Evolutionary conservation across 2,797 vertebrate genomes (phyloP), one percentile per base, ranked within the genome.

Genomic region (Rhadinocentrus ornatus): DNA sequence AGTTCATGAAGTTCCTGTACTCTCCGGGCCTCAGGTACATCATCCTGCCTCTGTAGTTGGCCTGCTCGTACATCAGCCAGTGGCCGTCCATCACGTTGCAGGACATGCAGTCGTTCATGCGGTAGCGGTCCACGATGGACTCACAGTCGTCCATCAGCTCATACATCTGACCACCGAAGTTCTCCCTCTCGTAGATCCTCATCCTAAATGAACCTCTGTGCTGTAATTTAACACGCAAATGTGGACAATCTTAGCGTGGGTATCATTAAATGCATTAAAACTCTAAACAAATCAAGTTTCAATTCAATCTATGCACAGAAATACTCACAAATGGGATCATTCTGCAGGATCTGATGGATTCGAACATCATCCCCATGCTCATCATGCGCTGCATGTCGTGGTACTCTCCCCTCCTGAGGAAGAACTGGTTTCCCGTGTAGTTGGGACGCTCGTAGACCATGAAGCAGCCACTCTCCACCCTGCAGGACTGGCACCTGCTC

Each of bases 381-480:
- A 88, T 54, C 53, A 54, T 54, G 53, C 53, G 53, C 27, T 88
- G 83, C 91, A 89, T 54, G 77, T 93, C 92, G 0, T 89, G 0
- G 31, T 94, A 94, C 74, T 93, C 92, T 15, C 93, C 91, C 57
- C 84, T 93, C 69, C 54, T 93, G 69, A 92, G 84, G 70, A 93
- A 90, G 62, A 88, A 88, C 83, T 92, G 90, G 68, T 93, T 85
- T n/a, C 91, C 91, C 83, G 75, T 88, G 81, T 57, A 94, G 80
- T 80, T 93, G 84, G 88, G 57, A 0, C 26, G 64, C n/a, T 95
- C 90, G 1, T 90, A 93, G 60, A 91, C 80, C 88, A 95, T 91
- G 89, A 92, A 95, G 87, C 88, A 94, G 76, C 89, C 90, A 8
- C 69, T 90, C 82, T 94, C 90, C 41, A 94, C 90, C 53, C 88